phyloP scores from a whole-genome alignment of 2,888 invertebrate species.

The Drosophila nigritarsus region DNA sequence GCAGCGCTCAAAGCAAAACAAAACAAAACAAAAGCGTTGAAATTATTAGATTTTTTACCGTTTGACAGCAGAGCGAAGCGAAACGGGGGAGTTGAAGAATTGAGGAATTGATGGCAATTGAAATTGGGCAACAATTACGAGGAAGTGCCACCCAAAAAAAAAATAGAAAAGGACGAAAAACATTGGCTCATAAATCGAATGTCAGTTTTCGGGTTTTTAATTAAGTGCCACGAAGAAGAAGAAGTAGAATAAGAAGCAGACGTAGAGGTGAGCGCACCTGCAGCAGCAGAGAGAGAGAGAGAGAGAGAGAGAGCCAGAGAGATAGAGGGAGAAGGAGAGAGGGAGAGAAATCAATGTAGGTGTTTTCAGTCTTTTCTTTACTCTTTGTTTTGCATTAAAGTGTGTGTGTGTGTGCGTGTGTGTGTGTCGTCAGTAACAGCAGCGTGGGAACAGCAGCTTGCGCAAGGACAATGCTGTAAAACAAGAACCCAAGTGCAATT shows the following conservation, averaged over 20 bases:
- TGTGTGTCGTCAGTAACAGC: constrained; percentile 13
- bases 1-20: constrained; percentile 13
- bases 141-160: constrained; percentile 69
- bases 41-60: constrained; percentile 71
- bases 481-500: constrained; percentile 69
- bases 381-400: background rate
- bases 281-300: constrained; percentile 42
- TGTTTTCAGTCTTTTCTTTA: constrained; percentile 36
- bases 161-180: background rate
- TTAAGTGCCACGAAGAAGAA: constrained; percentile 57
- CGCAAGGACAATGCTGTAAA: constrained; percentile 74
- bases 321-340: constrained; percentile 6
- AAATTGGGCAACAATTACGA: constrained; percentile 66
- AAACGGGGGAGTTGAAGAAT: constrained; percentile 6
- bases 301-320: constrained; percentile 13
- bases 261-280: constrained; percentile 35
- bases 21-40: constrained; percentile 46
- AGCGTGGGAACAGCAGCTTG: constrained; percentile 80
- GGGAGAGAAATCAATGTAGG: constrained; percentile 58
- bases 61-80: constrained; percentile 54
- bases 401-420: background rate
- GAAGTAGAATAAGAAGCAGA: constrained; percentile 16
- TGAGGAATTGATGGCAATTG: constrained; percentile 11
- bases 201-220: constrained; percentile 73
- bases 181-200: constrained; percentile 68